Evolutionary conservation across 2,113 vertebrate genomes (phyloP).

Genomic region (Lichenostomus cassidix): DNA sequence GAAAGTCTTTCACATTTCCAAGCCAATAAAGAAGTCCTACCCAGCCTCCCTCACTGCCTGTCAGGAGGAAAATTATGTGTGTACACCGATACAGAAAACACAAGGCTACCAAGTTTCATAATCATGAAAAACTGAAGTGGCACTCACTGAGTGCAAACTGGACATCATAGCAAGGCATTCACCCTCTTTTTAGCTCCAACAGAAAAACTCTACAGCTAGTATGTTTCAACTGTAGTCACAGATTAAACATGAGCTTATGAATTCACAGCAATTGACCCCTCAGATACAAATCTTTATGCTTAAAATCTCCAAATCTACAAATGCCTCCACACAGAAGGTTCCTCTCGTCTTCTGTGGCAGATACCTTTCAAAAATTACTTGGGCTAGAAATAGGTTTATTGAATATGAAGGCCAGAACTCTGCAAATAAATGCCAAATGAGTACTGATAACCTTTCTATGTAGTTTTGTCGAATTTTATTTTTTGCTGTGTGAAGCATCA

Average conservation of each 20-base stretch:
- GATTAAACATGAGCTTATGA: background rate
- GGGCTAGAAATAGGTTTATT: background rate
- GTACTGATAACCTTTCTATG: background rate
- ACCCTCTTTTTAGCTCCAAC: background rate
- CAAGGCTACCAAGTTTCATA: background rate
- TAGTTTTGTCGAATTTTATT: background rate
- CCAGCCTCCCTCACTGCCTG: background rate
- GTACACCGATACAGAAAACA: background rate
- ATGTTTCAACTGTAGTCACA: background rate
- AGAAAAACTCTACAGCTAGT: background rate
- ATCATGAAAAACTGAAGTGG: background rate
- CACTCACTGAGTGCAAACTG: background rate
- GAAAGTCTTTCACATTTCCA: background rate
- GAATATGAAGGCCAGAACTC: background rate
- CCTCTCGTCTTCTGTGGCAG: background rate
- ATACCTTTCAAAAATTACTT: background rate
- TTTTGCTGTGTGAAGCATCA: rapidly evolving
- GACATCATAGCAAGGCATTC: background rate
- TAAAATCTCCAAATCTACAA: background rate
- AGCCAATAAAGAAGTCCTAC: background rate
- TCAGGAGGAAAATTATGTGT: background rate
- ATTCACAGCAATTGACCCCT: background rate
- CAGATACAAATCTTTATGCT: background rate
- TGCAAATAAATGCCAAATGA: background rate
- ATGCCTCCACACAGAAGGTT: background rate